Conservation (phyloP, 2,888 invertebrate species). For the Sinohyriopsis cumingii region DNA sequence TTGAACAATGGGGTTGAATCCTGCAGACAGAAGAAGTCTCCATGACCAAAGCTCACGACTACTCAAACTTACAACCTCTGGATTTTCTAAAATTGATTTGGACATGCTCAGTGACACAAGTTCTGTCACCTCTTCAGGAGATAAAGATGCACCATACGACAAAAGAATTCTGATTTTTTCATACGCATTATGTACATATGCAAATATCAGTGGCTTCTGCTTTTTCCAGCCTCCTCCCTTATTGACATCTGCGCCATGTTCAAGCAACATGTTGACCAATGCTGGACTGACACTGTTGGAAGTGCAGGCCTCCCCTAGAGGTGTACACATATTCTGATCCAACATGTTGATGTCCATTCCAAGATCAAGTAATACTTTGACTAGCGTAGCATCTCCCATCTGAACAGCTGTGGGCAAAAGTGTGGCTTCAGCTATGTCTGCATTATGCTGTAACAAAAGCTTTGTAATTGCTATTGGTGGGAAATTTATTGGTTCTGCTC, state of each 20-base stretch:
- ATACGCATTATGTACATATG: conserved; percentile 65
- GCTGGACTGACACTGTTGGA: conserved; percentile 47
- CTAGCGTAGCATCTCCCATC: conserved; percentile 49
- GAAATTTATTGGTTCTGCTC: conserved; percentile 41
- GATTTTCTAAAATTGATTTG: conserved; percentile 63
- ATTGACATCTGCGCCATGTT: conserved; percentile 60
- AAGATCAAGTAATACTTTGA: conserved; percentile 54
- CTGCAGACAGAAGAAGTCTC: conserved; percentile 58
- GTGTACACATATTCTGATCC: conserved; percentile 62
- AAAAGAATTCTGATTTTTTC: conserved; percentile 61
- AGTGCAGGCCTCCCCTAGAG: conserved; percentile 61
- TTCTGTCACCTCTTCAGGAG: conserved; percentile 62
- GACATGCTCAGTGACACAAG: conserved; percentile 60
- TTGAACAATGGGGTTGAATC: conserved; percentile 51
- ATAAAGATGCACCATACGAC: conserved; percentile 61
- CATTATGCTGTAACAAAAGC: conserved; percentile 53
- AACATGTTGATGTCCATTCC: conserved; percentile 66
- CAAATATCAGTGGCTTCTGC: conserved; percentile 62
- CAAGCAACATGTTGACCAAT: conserved; percentile 56
- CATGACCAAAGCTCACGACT: conserved; percentile 60
- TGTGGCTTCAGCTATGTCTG: conserved; percentile 56
- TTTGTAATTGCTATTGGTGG: conserved; percentile 60
- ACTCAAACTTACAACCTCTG: conserved; percentile 58
- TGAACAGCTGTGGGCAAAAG: conserved; percentile 61
- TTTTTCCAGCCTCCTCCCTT: conserved; percentile 63